Evolutionary conservation across 1,140 invertebrate genomes (phyloP).

Genomic region (Drosophila ogumai): DNA sequence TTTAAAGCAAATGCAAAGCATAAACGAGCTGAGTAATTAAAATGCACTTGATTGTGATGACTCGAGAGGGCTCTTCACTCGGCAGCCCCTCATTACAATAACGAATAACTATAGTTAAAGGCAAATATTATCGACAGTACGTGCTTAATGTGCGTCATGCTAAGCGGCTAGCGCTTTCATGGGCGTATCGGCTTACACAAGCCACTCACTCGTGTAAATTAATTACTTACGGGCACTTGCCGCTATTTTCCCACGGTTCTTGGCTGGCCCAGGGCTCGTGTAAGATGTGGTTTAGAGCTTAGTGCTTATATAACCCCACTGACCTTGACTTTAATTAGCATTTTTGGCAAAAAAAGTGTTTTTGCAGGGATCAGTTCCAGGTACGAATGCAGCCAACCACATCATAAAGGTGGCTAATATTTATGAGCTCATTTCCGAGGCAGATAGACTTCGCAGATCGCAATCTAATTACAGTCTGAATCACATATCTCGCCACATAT

Average conservation of each 20-base stretch:
- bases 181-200: conserved; percentile 42
- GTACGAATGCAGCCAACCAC: conserved; percentile 55
- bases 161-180: conserved; percentile 26
- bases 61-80: conserved; percentile 36
- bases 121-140: conserved; percentile 30
- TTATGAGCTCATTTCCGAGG: conserved; percentile 78
- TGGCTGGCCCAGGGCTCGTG: conserved; percentile 17
- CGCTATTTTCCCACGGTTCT: conserved; percentile 68
- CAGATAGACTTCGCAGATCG: conserved; percentile 54
- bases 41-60: conserved; percentile 64
- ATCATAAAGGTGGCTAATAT: conserved; percentile 56
- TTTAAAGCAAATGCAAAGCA: conserved; percentile 50
- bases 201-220: conserved; percentile 64
- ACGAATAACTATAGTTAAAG: conserved; percentile 47
- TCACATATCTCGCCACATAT: conserved; percentile 36
- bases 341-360: conserved; percentile 22
- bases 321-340: conserved; percentile 61
- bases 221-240: conserved; percentile 54
- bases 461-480: conserved; percentile 73
- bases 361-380: conserved; percentile 39
- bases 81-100: conserved; percentile 44
- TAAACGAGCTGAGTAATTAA: conserved; percentile 56
- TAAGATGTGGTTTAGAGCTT: conserved; percentile 7
- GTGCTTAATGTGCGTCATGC: conserved; percentile 49
- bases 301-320: neutral